These are phyloP conservation scores for Oryzias sinensis DNA, from an alignment of 2,797 vertebrate genomes.

Conservation along the genomic window DNA sequence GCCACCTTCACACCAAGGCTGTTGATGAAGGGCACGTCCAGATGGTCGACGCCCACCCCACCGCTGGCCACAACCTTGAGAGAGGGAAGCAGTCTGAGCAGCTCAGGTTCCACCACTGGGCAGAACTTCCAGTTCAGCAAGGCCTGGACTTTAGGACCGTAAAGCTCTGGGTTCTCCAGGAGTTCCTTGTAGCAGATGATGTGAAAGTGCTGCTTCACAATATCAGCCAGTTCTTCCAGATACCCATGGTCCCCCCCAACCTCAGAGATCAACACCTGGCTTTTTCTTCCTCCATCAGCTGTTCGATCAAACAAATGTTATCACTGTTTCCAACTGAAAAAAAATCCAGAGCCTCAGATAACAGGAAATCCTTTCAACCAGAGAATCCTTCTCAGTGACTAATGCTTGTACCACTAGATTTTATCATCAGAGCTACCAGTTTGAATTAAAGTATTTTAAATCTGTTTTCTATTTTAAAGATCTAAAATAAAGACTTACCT, in stretches of 20 bases:
- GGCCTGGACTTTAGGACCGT: conserved; percentile 67
- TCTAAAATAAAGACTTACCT: neutral
- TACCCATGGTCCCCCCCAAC: conserved; percentile 49
- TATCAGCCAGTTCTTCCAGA: conserved; percentile 52
- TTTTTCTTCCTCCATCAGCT: conserved; percentile 60
- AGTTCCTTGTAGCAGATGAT: conserved; percentile 69
- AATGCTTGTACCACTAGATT: neutral
- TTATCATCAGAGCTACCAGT: no score
- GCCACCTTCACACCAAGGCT: conserved; percentile 70
- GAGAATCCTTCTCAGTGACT: neutral
- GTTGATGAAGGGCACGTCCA: conserved; percentile 72
- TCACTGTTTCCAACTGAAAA: no score
- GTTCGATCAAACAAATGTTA: neutral
- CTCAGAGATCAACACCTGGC: conserved; percentile 57
- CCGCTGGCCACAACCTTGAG: conserved; percentile 72
- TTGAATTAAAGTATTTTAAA: no score
- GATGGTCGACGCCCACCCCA: conserved; percentile 77
- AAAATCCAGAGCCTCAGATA: no score
- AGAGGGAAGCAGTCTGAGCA: conserved; percentile 69
- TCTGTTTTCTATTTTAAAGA: no score
- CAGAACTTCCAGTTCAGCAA: conserved; percentile 65
- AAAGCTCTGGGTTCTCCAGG: conserved; percentile 58
- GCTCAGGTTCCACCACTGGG: conserved; percentile 44
- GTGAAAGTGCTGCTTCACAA: conserved; percentile 67
- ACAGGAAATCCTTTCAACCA: neutral